Base-by-base conservation (phyloP, 2,113 vertebrate species). In the Phyllostomus hastatus region DNA sequence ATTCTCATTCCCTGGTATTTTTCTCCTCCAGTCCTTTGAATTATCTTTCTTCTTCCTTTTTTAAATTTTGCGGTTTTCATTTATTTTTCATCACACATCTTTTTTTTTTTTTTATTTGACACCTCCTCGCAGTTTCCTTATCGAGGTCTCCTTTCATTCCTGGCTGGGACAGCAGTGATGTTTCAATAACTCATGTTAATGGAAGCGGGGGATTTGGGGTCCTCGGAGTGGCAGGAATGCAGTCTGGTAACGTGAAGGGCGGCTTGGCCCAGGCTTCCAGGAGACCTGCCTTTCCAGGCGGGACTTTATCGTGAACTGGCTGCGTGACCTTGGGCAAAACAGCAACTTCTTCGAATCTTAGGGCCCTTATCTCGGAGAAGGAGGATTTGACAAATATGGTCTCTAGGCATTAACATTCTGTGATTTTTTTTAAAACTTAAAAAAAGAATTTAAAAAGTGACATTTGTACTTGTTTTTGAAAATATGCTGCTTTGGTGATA, bases 401-500 rank as follows among this genome's bases (percentile, higher is more conserved):
- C 17, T 92, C 57, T 43, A 38, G 48, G 35, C 46, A 64, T 83
- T 92, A 46, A 31, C 67, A 38, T 88, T 95, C 59, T 59, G 50
- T 85, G 76, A 48, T 4, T n/a, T 35, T 0, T 85, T 82, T 67
- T 54, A 84, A 84, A 84, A 95, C 83, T 33, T 17, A 5, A 4
- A 64, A 64, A 31, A 64, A 57, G 54, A 57, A 67, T 17, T n/a
- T 33, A n/a, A 22, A 78, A 48, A n/a, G 46, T 78, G 69, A 89
- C 64, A 67, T 83, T 93, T 95, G 10, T 3, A 38, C 17, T 95
- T 84, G 33, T 26, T 38, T 86, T 95, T 93, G 86, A 73, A 97
- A 95, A 93, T 89, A 92, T 80, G 95, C 48, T 66, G 76, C 96
- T 95, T 95, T 83, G 82, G 89, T 89, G 91, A 82, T 95, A 96